Base-by-base conservation (phyloP, 2,888 invertebrate species). In the Leptura quadrifasciata region DNA sequence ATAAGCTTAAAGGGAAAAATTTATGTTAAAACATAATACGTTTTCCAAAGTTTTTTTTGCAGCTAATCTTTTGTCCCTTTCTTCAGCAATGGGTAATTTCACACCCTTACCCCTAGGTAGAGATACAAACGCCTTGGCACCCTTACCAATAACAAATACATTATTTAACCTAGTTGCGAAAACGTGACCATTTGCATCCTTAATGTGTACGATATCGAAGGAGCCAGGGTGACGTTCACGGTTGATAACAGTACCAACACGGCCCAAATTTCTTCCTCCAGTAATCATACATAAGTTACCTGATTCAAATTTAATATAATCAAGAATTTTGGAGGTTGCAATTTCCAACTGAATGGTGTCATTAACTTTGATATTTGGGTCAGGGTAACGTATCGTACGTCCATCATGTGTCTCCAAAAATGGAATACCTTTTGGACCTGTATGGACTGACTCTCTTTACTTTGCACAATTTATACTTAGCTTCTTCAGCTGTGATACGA, bases 281-380 rank as follows among this genome's bases (percentile, higher is more conserved):
- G 99, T 99, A 90, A 99, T 97, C 99, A 99, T 99, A 91, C 98
- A 98, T 88, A 99, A 91, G 91, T 99, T 99, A 80, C 98, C 98
- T 74, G 97, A 94, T 87, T 99, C 99, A 89, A 99, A 99, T 91
- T 98, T 98, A 90, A 99, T 98, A 91, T 95, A 98, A 89, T 99
- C 99, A 89, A 97, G 95, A 88, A 99, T 97, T 91, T 99, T 99
- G 83, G 95, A 93, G 77, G 95, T 93, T 82, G 95, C 95, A 87
- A 99, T 97, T 89, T 99, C 98, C 76, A 98, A 91, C 89, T 98
- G 97, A 85, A 99, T 93, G 76, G 98, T 97, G 91, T 99, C 99
- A 64, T 86, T 84, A 80, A 97, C 96, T 91, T 98, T 98, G 89
- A 99, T 94, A 85, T 96, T 91, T 2, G 99, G 99, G 91, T 99